Percentiles rank a stretch among this genome's conserved stretches.
These are phyloP conservation scores for Drosophila suzukii DNA, from an alignment of 1,140 invertebrate genomes.

Conservation along the genomic window DNA sequence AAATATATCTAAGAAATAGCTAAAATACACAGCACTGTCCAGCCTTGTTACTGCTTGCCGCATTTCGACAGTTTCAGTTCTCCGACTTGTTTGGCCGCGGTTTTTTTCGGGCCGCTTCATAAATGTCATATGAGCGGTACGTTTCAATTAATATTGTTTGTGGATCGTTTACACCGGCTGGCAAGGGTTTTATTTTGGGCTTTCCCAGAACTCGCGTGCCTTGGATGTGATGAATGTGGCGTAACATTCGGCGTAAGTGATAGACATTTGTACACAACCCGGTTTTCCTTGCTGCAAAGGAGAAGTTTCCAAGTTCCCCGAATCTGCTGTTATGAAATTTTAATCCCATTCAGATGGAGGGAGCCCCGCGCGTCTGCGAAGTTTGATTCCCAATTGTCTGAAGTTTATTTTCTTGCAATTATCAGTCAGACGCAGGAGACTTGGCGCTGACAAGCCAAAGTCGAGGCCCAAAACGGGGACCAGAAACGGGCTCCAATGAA, in stretches of 20 bases:
- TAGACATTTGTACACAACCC: constrained; percentile 53
- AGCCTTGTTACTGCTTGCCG: neutral
- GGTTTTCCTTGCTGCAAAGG: constrained; percentile 4
- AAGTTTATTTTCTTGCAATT: constrained; percentile 71
- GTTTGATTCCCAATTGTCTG: constrained; percentile 71
- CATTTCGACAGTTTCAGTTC: constrained; percentile 9
- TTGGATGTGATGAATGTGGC: constrained; percentile 64
- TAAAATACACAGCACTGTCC: neutral
- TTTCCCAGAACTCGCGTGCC: constrained; percentile 59
- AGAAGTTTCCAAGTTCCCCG: constrained; percentile 9
- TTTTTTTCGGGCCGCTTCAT: constrained; percentile 57
- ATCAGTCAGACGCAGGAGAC: constrained; percentile 40
- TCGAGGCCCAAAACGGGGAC: neutral
- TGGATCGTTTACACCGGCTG: constrained; percentile 46
- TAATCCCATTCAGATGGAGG: constrained; percentile 43
- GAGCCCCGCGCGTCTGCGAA: constrained; percentile 50
- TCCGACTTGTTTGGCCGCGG: constrained; percentile 21
- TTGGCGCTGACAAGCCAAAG: constrained; percentile 33
- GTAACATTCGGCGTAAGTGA: constrained; percentile 62
- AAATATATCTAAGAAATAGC: neutral
- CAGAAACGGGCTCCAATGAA: constrained; percentile 36
- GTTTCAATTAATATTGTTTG: constrained; percentile 79
- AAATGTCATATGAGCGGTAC: constrained; percentile 77
- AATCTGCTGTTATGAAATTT: constrained; percentile 56
- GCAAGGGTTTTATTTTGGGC: constrained; percentile 17